Percentiles rank a stretch among this genome's conserved stretches.
Conservation (phyloP, 2,113 vertebrate genomes). For the Myxocyprinus asiaticus region DNA sequence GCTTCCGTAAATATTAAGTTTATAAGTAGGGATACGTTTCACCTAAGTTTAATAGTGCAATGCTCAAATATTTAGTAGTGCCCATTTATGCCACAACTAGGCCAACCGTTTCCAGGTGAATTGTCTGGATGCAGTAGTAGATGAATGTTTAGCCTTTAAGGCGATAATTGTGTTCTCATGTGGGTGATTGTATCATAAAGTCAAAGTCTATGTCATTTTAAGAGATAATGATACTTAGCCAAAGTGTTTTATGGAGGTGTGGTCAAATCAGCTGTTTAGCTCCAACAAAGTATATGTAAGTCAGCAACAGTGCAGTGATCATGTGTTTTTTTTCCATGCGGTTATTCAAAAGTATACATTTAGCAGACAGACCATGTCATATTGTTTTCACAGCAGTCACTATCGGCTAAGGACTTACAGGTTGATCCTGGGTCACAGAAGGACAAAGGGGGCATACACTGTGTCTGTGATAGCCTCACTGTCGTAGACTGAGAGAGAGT, state of each 20-base stretch:
- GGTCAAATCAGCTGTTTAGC: constrained; percentile 18
- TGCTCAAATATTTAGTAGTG: no score
- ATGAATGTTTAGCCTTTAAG: neutral
- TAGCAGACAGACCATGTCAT: constrained; percentile 5
- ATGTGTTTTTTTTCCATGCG: neutral
- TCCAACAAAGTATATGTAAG: neutral
- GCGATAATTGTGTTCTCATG: neutral
- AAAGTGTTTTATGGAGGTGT: neutral
- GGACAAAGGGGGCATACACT: neutral
- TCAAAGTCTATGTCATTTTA: neutral
- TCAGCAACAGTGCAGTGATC: neutral
- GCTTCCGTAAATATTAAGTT: no score
- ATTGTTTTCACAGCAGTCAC: neutral
- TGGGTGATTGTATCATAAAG: neutral
- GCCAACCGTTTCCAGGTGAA: no score
- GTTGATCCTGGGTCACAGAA: constrained; percentile 13
- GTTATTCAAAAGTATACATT: constrained; percentile 3
- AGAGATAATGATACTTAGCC: neutral
- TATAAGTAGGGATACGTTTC: no score
- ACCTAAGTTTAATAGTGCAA: no score
- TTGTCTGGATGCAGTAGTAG: no score
- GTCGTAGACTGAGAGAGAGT: constrained; percentile 2
- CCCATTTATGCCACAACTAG: no score
- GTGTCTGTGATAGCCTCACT: constrained; percentile 7
- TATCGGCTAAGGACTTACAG: constrained; percentile 4